These are phyloP conservation scores for Drosophila nebulosa DNA, from an alignment of 1,140 invertebrate species.

Conservation along the genomic window DNA sequence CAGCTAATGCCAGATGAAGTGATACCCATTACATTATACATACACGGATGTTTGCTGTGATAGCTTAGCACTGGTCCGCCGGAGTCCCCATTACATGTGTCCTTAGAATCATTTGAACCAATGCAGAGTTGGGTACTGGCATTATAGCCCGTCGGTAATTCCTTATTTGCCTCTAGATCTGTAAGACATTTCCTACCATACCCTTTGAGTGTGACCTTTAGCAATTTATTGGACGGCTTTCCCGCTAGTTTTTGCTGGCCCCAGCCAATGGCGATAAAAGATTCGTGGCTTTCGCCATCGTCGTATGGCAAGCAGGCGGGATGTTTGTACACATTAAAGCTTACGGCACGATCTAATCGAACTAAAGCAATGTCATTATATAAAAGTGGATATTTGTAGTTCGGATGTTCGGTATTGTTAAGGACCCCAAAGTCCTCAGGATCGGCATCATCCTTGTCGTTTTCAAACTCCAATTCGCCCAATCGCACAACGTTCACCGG, in stretches of 20 bases:
- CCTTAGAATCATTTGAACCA: constrained; percentile 82
- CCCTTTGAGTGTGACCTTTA: constrained; percentile 82
- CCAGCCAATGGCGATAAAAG: constrained; percentile 72
- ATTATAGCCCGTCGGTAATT: constrained; percentile 81
- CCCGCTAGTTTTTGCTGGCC: constrained; percentile 43
- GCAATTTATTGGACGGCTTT: constrained; percentile 68
- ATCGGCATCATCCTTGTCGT: constrained; percentile 57
- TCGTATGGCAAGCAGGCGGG: constrained; percentile 72
- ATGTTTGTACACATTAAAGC: constrained; percentile 63
- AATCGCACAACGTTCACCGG: constrained; percentile 65
- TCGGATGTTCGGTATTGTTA: constrained; percentile 36
- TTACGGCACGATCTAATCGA: constrained; percentile 48
- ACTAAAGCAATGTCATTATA: constrained; percentile 76
- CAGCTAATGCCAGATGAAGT: constrained; percentile 65
- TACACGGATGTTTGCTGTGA: constrained; percentile 53
- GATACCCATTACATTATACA: constrained; percentile 68
- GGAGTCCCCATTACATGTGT: constrained; percentile 81
- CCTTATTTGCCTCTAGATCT: constrained; percentile 12
- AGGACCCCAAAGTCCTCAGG: constrained; percentile 65
- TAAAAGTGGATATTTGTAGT: constrained; percentile 23
- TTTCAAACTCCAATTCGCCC: constrained; percentile 69
- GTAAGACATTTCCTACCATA: constrained; percentile 16
- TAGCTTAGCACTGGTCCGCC: constrained; percentile 68
- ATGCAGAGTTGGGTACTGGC: constrained; percentile 85
- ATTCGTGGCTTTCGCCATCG: constrained; percentile 32